Evolutionary conservation across 2,113 vertebrate species (phyloP), one percentile per base, ranked within the genome.

Genomic region (Tamias sibiricus): DNA sequence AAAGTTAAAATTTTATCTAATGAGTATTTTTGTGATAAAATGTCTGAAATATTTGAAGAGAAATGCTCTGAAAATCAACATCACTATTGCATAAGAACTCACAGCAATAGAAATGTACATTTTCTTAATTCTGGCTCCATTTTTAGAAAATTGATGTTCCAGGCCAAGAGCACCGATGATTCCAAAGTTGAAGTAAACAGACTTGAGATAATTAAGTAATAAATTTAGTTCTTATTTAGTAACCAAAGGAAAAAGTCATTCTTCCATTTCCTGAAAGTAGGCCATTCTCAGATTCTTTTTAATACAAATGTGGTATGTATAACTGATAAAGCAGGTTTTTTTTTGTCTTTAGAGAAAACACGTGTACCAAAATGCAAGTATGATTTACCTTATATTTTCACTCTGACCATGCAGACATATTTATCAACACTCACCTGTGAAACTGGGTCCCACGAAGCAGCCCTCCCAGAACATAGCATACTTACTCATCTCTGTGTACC

Each of bases 221-320:
- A 93, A 84, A 57, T 94, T 90, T 44, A 71, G 54, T 86, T 93
- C 54, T 79, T 90, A 90, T 81, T 79, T 96, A 96, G 83, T 97
- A 72, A 87, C 42, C 35, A 68, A 85, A 83, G 1, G 20, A 49
- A 86, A 89, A 81, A 37, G 59, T 22, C 42, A 57, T 91, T 80
- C 16, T 94, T 87, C 30, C 8, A 16, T 57, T 37, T 62, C 62
- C 19, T 95, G n/a, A 26, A 92, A 95, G 54, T 75, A 91, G 59
- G 32, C 82, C 75, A 96, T 94, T 57, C 54, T 79, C 54, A 47
- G 22, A 62, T 32, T 77, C 54, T 71, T 87, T 86, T 88, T 79
- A 93, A 85, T 87, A 68, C 9, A 86, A 94, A 59, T 82, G 47
- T 68, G 42, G 30, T 64, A 89, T 94, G 22, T 14, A 92, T 75